Conservation (phyloP, 2,113 vertebrate species). For the Actenoides hombroni region DNA sequence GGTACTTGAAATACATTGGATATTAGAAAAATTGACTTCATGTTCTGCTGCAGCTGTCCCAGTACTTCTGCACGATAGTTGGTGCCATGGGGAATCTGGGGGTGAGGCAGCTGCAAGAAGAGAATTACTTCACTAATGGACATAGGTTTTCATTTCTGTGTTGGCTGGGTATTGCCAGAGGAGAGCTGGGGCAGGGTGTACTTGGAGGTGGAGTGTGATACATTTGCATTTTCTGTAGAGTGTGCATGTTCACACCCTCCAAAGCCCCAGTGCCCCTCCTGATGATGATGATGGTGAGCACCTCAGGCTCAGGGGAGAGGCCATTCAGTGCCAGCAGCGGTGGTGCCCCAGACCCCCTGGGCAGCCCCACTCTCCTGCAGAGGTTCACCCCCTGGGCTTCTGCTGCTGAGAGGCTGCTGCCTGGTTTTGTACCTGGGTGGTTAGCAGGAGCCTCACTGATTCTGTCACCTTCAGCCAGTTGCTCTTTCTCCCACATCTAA, state of each 20-base stretch:
- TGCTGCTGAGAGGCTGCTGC: too few relatives aligned
- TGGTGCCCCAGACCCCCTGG: rapidly evolving
- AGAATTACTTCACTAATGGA: background rate
- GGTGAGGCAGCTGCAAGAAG: background rate
- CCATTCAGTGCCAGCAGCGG: rapidly evolving
- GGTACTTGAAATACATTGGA: background rate
- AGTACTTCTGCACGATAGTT: background rate
- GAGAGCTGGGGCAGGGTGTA: background rate
- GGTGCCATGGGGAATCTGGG: background rate
- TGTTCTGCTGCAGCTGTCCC: background rate
- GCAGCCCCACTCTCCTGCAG: background rate
- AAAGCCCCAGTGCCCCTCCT: rapidly evolving
- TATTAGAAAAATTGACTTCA: background rate
- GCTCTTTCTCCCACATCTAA: background rate
- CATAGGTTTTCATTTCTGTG: background rate
- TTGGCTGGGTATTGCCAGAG: background rate
- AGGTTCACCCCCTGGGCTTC: rapidly evolving
- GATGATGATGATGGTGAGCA: background rate
- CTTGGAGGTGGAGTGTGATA: too few relatives aligned
- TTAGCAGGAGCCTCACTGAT: background rate
- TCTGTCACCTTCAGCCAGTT: too few relatives aligned
- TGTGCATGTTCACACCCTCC: rapidly evolving
- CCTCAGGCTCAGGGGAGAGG: rapidly evolving
- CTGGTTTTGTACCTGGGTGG: background rate
- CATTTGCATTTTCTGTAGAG: background rate